Percentiles rank a stretch among this genome's conserved stretches.
Conservation (phyloP, 2,113 vertebrate species). For the Typhlomys cinereus region DNA sequence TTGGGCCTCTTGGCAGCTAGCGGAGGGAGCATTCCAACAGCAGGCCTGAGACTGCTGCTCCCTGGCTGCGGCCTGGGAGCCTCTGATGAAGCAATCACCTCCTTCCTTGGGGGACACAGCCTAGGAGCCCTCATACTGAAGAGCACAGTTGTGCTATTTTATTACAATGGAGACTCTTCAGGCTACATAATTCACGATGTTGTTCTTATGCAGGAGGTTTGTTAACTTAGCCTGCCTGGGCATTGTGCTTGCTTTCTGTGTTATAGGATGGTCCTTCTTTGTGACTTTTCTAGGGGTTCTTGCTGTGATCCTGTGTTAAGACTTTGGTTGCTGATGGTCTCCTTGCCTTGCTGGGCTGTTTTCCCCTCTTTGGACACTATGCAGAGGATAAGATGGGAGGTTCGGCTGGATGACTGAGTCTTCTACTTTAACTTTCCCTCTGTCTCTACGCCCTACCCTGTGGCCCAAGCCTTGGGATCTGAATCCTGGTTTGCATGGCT, state of each 20-base stretch:
- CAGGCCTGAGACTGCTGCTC: neutral
- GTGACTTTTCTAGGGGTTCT: neutral
- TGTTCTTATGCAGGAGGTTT: fast-evolving
- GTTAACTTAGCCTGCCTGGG: neutral
- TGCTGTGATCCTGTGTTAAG: neutral
- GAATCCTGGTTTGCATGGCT: neutral
- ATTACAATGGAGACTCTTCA: neutral
- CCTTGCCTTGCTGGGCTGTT: neutral
- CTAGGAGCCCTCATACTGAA: fast-evolving
- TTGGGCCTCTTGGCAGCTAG: neutral
- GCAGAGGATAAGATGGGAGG: neutral
- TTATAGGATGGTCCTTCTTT: neutral
- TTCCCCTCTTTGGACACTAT: neutral
- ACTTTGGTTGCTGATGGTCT: neutral
- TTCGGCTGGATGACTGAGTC: neutral
- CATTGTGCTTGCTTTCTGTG: neutral
- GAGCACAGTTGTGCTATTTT: neutral
- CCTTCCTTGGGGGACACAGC: neutral
- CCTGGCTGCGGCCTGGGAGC: neutral
- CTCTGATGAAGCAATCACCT: fast-evolving
- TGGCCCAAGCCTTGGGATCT: neutral
- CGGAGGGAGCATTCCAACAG: fast-evolving
- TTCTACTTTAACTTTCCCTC: neutral
- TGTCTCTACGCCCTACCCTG: neutral
- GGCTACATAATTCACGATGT: neutral